Evolutionary conservation across 2,113 vertebrate species (phyloP), one percentile per base, ranked within the genome.

Genomic region (Pyrgilauda ruficollis): DNA sequence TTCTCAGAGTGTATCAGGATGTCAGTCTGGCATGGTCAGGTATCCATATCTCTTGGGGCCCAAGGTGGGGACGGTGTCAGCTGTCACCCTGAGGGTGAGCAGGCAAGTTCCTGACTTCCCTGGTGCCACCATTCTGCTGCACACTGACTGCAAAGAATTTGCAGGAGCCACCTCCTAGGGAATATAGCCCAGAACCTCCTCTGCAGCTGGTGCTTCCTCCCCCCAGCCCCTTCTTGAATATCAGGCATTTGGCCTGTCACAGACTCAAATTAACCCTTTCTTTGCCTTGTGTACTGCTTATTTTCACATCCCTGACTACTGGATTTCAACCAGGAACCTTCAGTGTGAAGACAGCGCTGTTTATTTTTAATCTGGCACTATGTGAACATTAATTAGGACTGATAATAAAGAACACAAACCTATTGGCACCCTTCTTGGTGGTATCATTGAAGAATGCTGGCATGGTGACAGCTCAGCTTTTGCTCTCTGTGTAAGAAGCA

Each of bases 361-460:
- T 92, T 90, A 92, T 86, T 93, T 95, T 91, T 92, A 61, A 81
- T 75, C 52, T 52, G 64, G 72, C 73, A 37, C 68, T 37, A 61
- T 23, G 56, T 52, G 68, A 90, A 37, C 6, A 0, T 84, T 86
- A 88, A 90, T 94, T 95, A 41, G 47, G 52, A n/a, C 53, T 86
- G 83, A 63, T 87, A 93, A 64, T 94, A 81, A 94, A 26, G 64
- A 93, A 63, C 30, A 27, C 52, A 84, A 93, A 92, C 79, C 79
- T 52, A 53, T 9, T 84, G 94, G 72, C 75, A 78, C 47, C 59
- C 81, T 80, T 62, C 46, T 69, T 28, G 55, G 50, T 10, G 4
- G 23, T 69, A 68, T 69, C 79, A 78, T n/a, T 1, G 12, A 84
- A 59, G 79, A 95, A 46, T 41, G 19, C 67, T 96, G 95, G 68